Base-by-base conservation (phyloP, 2,888 invertebrate species). In the Plebejus melissa region DNA sequence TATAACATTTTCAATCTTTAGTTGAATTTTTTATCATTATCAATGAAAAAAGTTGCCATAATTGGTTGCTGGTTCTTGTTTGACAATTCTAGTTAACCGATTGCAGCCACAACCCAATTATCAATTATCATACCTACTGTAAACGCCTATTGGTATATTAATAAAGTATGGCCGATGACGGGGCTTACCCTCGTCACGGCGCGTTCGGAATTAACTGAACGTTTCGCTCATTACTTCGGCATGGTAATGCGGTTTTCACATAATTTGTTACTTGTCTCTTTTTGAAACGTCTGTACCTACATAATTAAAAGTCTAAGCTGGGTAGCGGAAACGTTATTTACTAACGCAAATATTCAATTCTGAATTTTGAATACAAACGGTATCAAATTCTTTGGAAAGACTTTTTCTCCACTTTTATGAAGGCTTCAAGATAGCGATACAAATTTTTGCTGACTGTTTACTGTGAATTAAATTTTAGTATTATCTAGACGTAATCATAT, bases 171-270 rank as follows among this genome's bases (percentile, higher is more conserved):
- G 77, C 77, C 78, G 77, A 71, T 78, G 78, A 78, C 78, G 71
- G 54, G 70, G 74, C 75, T 69, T 76, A 80, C 81, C 81, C 81
- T 79, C 79, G 79, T 80, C 81, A 80, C 75, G 78, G 71, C 79
- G 77, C 77, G 79, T 75, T 72, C 36, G 75, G 80, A 79, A 80
- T 80, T 79, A 78, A 78, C 77, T 54, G 72, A 50, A 54, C 72
- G 72, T 54, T 54, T 72, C 72, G 72, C 72, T 72, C 72, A 72
- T 72, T 72, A 72, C 72, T 72, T 72, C 16, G 50, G 54, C 50
- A 72, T 72, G 72, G 46, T 72, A 72, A 72, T 72, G 72, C 72
- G 72, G 72, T 72, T 72, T 72, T 72, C 72, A 72, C 72, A 72
- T 72, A 72, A 72, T 72, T 72, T 72, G 72, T 72, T 72, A 72